Percentiles rank a stretch among this genome's conserved stretches.
Evolutionary conservation across 2,113 vertebrate species (phyloP).

Genomic region (Nerophis lumbriciformis): DNA sequence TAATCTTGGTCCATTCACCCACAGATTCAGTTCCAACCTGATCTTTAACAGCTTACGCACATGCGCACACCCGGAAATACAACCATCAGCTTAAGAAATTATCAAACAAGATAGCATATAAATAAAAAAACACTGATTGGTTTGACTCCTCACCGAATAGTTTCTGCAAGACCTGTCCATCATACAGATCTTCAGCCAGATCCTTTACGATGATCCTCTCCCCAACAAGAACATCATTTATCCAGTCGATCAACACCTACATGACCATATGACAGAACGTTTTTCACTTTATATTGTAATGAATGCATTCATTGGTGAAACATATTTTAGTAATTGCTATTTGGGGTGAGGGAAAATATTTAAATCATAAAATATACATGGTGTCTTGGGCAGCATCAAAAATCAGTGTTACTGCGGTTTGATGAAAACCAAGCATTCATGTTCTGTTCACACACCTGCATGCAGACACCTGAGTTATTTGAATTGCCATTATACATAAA

Average conservation of each 20-base stretch:
- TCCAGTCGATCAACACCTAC: constrained; percentile 93
- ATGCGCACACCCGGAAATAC: too few relatives aligned
- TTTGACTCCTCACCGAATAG: constrained; percentile 79
- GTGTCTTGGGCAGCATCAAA: too few relatives aligned
- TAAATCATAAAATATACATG: too few relatives aligned
- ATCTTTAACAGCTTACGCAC: background rate
- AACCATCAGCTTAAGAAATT: too few relatives aligned
- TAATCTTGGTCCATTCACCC: too few relatives aligned
- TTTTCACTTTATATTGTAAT: background rate
- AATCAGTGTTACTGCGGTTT: too few relatives aligned
- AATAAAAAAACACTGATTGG: background rate
- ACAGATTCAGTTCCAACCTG: too few relatives aligned
- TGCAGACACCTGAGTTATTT: too few relatives aligned
- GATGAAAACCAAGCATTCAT: too few relatives aligned
- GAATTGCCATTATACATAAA: too few relatives aligned
- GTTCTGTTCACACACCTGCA: too few relatives aligned
- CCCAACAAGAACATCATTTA: constrained; percentile 91
- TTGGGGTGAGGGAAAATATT: background rate
- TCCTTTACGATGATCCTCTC: constrained; percentile 97
- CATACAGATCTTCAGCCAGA: constrained; percentile 92
- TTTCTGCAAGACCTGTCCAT: constrained; percentile 96
- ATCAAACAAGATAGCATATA: background rate
- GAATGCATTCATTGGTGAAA: background rate
- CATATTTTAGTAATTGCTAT: background rate
- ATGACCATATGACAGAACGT: background rate